These are phyloP conservation scores for Microchirus variegatus DNA, from an alignment of 2,797 vertebrate species.

Conservation along the genomic window DNA sequence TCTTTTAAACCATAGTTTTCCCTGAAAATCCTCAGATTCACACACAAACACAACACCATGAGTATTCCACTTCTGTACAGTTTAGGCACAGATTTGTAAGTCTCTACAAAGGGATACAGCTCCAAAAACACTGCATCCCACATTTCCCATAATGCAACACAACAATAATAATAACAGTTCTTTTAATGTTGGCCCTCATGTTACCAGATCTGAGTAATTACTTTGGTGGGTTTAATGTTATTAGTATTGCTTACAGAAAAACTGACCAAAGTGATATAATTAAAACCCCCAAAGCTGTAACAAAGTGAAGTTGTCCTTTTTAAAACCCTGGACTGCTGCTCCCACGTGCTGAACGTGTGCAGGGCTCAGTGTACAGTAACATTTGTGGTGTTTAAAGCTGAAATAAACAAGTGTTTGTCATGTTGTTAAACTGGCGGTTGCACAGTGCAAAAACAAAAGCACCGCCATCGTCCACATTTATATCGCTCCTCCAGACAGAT, in stretches of 20 bases:
- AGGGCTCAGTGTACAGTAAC: background rate
- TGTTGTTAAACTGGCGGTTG: too few relatives aligned
- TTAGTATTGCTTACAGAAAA: background rate
- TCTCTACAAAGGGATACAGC: too few relatives aligned
- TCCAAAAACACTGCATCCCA: too few relatives aligned
- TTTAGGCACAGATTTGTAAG: too few relatives aligned
- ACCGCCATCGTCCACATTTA: too few relatives aligned
- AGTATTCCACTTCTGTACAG: too few relatives aligned
- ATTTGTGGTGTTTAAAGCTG: background rate
- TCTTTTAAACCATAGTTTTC: background rate
- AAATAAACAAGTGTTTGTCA: background rate
- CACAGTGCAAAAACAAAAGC: too few relatives aligned
- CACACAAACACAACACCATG: background rate
- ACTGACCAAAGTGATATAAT: background rate
- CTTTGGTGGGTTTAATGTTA: background rate
- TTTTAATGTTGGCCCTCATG: background rate
- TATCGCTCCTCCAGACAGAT: too few relatives aligned
- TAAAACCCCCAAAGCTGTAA: background rate
- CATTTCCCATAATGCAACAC: too few relatives aligned
- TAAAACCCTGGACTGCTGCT: constrained; percentile 2
- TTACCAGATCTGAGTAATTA: background rate
- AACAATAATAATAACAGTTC: background rate
- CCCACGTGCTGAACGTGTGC: background rate
- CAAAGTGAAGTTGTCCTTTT: constrained; percentile 2
- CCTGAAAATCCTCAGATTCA: background rate